Evolutionary conservation across 2,797 vertebrate genomes (phyloP).

Genomic region (Masticophis lateralis): DNA sequence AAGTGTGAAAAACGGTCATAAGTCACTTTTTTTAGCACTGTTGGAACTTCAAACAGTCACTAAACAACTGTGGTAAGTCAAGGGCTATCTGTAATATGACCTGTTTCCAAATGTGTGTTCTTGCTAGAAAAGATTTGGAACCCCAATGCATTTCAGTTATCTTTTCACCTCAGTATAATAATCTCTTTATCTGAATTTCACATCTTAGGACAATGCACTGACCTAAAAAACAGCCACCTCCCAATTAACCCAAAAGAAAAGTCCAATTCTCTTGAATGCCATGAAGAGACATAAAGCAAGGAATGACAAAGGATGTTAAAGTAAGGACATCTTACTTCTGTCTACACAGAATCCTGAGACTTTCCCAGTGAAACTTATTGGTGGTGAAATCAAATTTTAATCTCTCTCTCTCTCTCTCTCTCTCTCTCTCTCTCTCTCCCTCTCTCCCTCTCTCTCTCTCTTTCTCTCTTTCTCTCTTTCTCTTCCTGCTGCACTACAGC

Average conservation of each 20-base stretch:
- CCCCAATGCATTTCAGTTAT: background rate
- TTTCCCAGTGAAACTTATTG: no score
- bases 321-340: background rate
- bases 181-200: background rate
- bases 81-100: background rate
- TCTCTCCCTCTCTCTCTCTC: constrained; percentile 22
- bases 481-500: constrained; percentile 63
- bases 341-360: no score
- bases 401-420: constrained; percentile 43
- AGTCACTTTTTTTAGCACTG: background rate
- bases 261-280: background rate
- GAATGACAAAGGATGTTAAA: background rate
- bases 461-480: background rate
- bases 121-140: background rate
- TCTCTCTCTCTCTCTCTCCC: constrained; percentile 5
- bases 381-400: no score
- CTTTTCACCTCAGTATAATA: background rate
- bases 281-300: background rate
- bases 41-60: background rate
- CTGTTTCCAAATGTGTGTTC: background rate
- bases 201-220: background rate
- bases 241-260: background rate
- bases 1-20: background rate
- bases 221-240: background rate
- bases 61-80: background rate